These are phyloP conservation scores for Drosophila multiciliata DNA, from an alignment of 2,888 invertebrate genomes.

Conservation along the genomic window DNA sequence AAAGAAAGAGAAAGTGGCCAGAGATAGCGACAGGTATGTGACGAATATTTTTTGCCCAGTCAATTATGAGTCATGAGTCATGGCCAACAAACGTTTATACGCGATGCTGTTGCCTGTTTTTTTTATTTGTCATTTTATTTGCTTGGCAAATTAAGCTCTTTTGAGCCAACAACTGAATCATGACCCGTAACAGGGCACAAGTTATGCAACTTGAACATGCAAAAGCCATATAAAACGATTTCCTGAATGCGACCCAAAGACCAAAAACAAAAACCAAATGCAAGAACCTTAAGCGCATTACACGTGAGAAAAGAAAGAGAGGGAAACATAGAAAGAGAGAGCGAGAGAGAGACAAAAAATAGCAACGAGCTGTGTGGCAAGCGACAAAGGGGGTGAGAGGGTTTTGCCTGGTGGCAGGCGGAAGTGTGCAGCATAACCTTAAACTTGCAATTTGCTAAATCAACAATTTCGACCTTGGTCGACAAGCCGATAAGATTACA, in stretches of 20 bases:
- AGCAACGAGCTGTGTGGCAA: constrained; percentile 35
- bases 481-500: constrained; percentile 34
- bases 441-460: constrained; percentile 53
- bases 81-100: constrained; percentile 18
- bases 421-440: constrained; percentile 52
- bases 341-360: constrained; percentile 32
- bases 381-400: background rate
- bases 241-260: constrained; percentile 46
- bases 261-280: constrained; percentile 10
- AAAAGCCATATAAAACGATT: constrained; percentile 70
- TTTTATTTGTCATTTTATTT: constrained; percentile 20
- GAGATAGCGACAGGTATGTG: constrained; percentile 21
- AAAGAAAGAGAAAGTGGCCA: background rate
- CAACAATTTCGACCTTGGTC: constrained; percentile 48
- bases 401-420: constrained; percentile 12
- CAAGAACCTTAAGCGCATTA: constrained; percentile 64
- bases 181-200: constrained; percentile 17
- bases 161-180: constrained; percentile 44
- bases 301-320: constrained; percentile 6
- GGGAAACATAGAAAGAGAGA: background rate
- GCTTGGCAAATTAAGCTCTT: constrained; percentile 33
- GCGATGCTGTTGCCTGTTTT: constrained; percentile 17
- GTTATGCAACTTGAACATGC: constrained; percentile 65
- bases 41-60: constrained; percentile 24
- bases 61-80: constrained; percentile 47